phyloP scores from a whole-genome alignment of 2,888 invertebrate genomes.

The Pachliopta kotzebuea region DNA sequence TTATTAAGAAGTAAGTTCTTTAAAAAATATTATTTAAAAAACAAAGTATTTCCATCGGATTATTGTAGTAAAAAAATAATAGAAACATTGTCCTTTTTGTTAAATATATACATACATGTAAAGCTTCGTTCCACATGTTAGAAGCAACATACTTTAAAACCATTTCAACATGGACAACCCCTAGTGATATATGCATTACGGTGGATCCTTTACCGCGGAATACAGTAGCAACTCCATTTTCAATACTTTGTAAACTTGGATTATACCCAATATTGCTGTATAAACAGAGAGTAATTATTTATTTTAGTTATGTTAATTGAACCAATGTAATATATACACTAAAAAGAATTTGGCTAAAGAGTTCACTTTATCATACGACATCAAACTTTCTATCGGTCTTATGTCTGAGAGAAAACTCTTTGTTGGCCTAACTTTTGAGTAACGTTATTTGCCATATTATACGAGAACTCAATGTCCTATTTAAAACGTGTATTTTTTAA shows the following conservation, averaged over 20 bases:
- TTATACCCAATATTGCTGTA: conserved; percentile 92
- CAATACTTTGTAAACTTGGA: conserved; percentile 89
- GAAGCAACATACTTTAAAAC: conserved; percentile 82
- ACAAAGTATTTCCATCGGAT: too few species aligned
- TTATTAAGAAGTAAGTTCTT: neutral
- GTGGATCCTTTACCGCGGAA: conserved; percentile 93
- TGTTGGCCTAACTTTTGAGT: neutral
- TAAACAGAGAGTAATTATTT: neutral
- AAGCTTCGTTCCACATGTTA: conserved; percentile 91
- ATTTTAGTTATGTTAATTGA: too few species aligned
- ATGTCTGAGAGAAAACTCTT: too few species aligned
- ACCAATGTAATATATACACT: too few species aligned
- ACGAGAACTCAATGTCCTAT: too few species aligned
- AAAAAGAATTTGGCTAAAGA: too few species aligned
- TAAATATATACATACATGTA: conserved; percentile 79
- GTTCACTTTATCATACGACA: too few species aligned
- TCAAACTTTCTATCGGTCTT: too few species aligned
- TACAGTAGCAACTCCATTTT: conserved; percentile 91
- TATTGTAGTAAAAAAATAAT: too few species aligned
- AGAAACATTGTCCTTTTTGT: neutral
- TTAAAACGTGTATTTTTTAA: too few species aligned
- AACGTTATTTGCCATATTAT: neutral
- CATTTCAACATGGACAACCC: conserved; percentile 83
- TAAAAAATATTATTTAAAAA: neutral
- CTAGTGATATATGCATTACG: conserved; percentile 85